Conservation (phyloP, 2,797 vertebrate genomes). For the Poeciliopsis paucimaculata region DNA sequence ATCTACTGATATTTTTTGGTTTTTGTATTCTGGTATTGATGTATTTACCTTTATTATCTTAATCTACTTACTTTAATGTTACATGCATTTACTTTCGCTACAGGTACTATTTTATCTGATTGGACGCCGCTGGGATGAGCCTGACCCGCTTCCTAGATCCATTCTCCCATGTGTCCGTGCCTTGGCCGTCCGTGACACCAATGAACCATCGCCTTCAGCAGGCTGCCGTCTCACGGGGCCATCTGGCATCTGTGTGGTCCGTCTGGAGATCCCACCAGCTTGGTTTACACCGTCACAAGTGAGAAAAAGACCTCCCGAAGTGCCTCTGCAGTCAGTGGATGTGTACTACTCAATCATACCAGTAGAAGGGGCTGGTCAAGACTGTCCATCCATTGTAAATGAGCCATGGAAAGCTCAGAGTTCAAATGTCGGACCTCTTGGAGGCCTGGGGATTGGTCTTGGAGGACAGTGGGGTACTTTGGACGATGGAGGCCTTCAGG, state of each 20-base stretch:
- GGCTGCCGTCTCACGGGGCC: constrained; percentile 87
- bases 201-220: constrained; percentile 82
- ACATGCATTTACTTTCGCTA: background rate
- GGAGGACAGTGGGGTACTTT: constrained; percentile 73
- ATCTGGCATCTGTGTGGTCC: constrained; percentile 92
- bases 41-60: background rate
- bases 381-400: constrained; percentile 82
- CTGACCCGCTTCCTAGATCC: constrained; percentile 61
- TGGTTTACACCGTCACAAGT: constrained; percentile 88
- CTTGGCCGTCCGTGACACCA: constrained; percentile 85
- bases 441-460: constrained; percentile 59
- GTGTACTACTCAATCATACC: constrained; percentile 88
- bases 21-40: background rate
- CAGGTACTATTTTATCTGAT: constrained; percentile 91
- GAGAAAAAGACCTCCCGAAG: constrained; percentile 76
- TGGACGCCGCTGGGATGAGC: constrained; percentile 88
- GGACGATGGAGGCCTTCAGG: constrained; percentile 73
- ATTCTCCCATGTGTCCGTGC: constrained; percentile 89
- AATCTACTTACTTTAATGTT: background rate
- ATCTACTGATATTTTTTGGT: too few species aligned
- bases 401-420: constrained; percentile 81
- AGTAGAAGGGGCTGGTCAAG: constrained; percentile 74
- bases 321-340: constrained; percentile 84
- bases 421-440: constrained; percentile 61
- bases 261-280: constrained; percentile 87